Percentiles rank a stretch among this genome's conserved stretches.
Evolutionary conservation across 2,888 invertebrate species (phyloP).

Genomic region (Tetramorium bicarinatum): DNA sequence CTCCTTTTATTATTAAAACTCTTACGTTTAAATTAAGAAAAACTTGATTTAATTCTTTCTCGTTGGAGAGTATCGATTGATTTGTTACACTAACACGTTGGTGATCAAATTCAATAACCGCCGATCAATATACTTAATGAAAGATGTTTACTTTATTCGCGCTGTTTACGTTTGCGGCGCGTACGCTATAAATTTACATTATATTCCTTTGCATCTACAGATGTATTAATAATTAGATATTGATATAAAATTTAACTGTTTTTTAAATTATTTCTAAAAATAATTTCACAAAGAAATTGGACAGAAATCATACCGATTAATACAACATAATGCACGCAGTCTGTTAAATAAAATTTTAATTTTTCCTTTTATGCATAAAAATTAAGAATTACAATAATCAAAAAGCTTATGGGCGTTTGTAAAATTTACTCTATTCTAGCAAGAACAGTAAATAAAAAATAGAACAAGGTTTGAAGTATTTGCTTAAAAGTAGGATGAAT

Average conservation of each 20-base stretch:
- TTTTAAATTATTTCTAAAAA: slow-evolving; percentile 2
- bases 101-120: slow-evolving; percentile 54
- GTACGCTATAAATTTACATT: background rate
- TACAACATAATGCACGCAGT: background rate
- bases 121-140: slow-evolving; percentile 30
- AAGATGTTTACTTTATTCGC: slow-evolving; percentile 3
- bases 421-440: slow-evolving; percentile 1
- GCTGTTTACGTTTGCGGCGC: background rate
- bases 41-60: slow-evolving; percentile 4
- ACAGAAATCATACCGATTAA: background rate
- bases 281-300: background rate
- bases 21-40: slow-evolving; percentile 30
- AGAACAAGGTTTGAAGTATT: background rate
- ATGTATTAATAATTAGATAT: background rate
- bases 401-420: background rate
- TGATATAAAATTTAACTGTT: background rate
- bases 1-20: background rate
- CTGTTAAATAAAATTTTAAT: slow-evolving; percentile 1
- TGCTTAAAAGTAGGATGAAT: background rate
- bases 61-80: slow-evolving; percentile 34
- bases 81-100: slow-evolving; percentile 34
- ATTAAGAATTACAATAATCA: background rate
- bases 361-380: background rate
- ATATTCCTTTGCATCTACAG: background rate
- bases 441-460: background rate